Evolutionary conservation across 2,888 invertebrate genomes (phyloP), one percentile per base, ranked within the genome.

Genomic region (Idaea dimidiata): DNA sequence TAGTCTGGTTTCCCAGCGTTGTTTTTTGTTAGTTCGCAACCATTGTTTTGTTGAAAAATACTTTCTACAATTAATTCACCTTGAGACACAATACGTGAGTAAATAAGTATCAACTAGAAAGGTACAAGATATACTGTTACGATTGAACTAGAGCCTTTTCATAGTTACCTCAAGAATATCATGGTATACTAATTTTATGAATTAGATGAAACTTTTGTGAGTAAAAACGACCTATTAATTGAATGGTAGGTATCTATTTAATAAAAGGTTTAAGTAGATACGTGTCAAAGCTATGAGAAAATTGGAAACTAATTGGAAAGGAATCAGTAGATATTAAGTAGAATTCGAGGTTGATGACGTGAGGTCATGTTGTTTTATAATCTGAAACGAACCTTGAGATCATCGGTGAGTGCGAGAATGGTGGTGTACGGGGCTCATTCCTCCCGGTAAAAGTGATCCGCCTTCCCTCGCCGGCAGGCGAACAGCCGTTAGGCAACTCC

Each of bases 371-470:
- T 73, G 54, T 32, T 54, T 62, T 65, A 92, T 43, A 43, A 14
- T 43, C 43, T 43, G 43, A 43, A 43, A 43, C 43, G 43, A 43
- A 43, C 92, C 92, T 91, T 89, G 91, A 91, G 91, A 91, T 92
- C 92, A 92, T 92, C 91, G 92, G 90, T 91, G 87, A 88, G 89
- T 89, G 86, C 84, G 81, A 83, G 84, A 87, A 75, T 83, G 83
- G 84, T 89, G 84, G 82, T 89, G 83, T 84, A 82, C 90, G 87
- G 91, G 91, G 91, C 91, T 91, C 92, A 92, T 92, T 91, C 91
- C 91, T 92, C 91, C 92, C 91, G 88, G 86, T 86, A 77, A 79
- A 83, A 83, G 83, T 82, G 80, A 79, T 84, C 79, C 89, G 89
- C 90, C 89, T 86, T 90, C 86, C 88, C 89, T 89, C 88, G 88